Evolutionary conservation across 2,113 vertebrate genomes (phyloP).

Genomic region (Protobothrops flavoviridis): DNA sequence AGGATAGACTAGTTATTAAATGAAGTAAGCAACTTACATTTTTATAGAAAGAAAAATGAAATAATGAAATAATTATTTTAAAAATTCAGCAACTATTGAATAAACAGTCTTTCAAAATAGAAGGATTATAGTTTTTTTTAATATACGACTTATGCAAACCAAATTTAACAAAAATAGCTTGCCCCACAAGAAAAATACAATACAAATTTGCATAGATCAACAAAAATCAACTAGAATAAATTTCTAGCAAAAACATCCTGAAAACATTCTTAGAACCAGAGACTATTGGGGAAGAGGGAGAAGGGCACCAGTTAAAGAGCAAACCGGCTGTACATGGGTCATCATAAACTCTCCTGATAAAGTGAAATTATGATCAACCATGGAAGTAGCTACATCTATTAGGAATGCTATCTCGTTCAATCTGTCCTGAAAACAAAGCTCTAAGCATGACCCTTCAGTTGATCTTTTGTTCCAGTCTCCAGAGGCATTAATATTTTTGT

Average conservation of each 20-base stretch:
- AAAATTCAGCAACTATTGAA: constrained; percentile 22
- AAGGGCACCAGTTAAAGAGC: neutral
- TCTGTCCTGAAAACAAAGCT: neutral
- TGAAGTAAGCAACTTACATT: constrained; percentile 44
- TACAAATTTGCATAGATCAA: neutral
- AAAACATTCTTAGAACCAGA: neutral
- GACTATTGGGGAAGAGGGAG: neutral
- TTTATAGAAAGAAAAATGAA: constrained; percentile 50
- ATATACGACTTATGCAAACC: neutral
- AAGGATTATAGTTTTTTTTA: neutral
- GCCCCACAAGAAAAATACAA: neutral
- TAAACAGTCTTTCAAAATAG: constrained; percentile 43
- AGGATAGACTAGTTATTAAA: constrained; percentile 27
- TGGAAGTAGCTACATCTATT: neutral
- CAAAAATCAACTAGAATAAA: neutral
- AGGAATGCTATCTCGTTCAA: neutral
- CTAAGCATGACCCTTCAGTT: neutral
- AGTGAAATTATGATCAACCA: neutral
- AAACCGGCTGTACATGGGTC: neutral
- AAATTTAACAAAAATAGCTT: neutral
- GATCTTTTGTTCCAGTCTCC: neutral
- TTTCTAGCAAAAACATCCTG: neutral
- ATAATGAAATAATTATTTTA: constrained; percentile 48
- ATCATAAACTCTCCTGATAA: neutral
- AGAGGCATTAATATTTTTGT: neutral